phyloP scores from a whole-genome alignment of 2,113 vertebrate species.

The Scophthalmus maximus region DNA sequence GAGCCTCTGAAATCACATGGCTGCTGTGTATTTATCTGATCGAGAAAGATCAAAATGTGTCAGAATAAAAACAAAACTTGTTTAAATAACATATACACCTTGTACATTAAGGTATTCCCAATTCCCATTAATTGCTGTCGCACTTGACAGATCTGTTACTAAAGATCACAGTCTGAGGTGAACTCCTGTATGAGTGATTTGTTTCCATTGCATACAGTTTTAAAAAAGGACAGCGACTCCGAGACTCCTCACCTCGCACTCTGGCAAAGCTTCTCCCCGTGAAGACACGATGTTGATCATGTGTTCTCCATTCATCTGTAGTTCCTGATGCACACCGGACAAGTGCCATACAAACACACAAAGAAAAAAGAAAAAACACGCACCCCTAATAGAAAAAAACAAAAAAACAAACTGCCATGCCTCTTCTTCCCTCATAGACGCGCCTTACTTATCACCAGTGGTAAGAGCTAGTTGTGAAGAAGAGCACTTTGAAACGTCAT shows the following conservation, averaged over 20 bases:
- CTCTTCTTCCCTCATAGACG: conserved; percentile 16
- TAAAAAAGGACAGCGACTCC: conserved; percentile 9
- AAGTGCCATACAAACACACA: conserved; percentile 7
- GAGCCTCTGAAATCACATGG: conserved; percentile 48
- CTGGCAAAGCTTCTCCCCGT: not conserved
- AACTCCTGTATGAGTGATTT: conserved; percentile 42
- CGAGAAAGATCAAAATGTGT: conserved; percentile 23
- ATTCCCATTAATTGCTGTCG: conserved; percentile 25
- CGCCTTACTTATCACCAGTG: conserved; percentile 29
- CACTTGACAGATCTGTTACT: conserved; percentile 30
- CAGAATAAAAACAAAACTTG: conserved; percentile 1
- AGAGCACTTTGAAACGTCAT: conserved; percentile 63
- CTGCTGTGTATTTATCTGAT: conserved; percentile 49
- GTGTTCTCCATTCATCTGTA: conserved; percentile 23
- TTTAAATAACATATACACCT: conserved; percentile 55
- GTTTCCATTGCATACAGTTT: conserved; percentile 48
- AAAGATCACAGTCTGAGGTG: conserved; percentile 46
- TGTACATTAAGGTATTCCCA: conserved; percentile 51
- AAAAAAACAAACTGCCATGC: conserved; percentile 9
- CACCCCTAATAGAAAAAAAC: conserved; percentile 6
- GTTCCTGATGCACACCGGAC: conserved; percentile 9
- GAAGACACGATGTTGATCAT: conserved; percentile 14
- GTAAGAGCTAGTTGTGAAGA: conserved; percentile 59
- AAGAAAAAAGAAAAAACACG: not conserved
- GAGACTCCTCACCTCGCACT: not conserved